phyloP scores from a whole-genome alignment of 2,113 vertebrate species.

The Macaca nemestrina region DNA sequence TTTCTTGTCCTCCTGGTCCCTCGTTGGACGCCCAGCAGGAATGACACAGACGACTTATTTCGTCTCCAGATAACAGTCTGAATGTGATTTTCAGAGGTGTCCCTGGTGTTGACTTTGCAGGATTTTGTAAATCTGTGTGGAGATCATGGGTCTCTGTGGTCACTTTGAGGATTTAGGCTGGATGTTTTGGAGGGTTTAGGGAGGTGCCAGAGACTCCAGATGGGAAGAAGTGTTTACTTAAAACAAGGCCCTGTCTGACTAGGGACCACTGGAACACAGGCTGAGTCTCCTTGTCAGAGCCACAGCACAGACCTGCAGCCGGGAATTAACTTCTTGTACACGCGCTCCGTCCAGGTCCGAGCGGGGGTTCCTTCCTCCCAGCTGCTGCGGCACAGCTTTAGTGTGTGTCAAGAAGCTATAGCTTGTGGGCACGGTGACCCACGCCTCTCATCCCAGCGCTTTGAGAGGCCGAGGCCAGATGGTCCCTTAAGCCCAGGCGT shows the following conservation, averaged over 20 bases:
- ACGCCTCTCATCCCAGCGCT: no score
- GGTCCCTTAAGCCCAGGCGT: no score
- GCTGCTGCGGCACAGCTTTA: fast-evolving
- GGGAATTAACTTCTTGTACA: fast-evolving
- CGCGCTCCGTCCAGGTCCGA: fast-evolving
- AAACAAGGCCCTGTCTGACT: no score
- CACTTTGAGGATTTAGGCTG: background rate
- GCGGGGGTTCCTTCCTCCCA: fast-evolving
- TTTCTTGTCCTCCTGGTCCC: background rate
- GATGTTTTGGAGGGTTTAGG: background rate
- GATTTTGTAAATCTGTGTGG: background rate
- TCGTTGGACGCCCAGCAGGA: background rate
- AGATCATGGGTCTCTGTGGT: fast-evolving
- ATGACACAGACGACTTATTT: background rate
- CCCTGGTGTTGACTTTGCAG: background rate
- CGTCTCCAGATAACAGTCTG: background rate
- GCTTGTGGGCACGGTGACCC: no score
- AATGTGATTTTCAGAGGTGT: fast-evolving
- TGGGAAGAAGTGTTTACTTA: background rate
- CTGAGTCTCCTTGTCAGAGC: background rate
- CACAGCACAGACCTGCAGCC: fast-evolving
- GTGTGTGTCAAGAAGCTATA: background rate
- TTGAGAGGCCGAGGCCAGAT: no score
- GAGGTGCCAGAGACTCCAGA: background rate
- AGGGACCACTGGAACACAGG: background rate